phyloP scores from a whole-genome alignment of 2,888 invertebrate genomes.

The Pseudococcus jackbeardsleyi region DNA sequence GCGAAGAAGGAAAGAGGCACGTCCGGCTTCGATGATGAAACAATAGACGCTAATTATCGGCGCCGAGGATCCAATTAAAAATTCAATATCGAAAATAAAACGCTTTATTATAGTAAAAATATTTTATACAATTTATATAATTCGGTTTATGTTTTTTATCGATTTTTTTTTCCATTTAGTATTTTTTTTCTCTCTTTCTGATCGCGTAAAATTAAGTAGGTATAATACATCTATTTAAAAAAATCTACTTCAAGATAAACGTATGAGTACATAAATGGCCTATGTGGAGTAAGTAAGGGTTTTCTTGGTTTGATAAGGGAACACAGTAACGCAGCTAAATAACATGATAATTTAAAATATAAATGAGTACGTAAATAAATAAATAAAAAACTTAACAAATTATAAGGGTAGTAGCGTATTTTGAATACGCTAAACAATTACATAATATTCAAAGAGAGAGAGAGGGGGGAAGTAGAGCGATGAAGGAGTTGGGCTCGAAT shows the following conservation, averaged over 20 bases:
- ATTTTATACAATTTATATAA: conserved; percentile 40
- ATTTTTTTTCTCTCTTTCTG: neutral
- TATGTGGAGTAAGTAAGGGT: neutral
- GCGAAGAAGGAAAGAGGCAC: neutral
- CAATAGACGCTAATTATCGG: conserved; percentile 39
- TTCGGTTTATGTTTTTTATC: conserved; percentile 17
- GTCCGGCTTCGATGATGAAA: conserved; percentile 6
- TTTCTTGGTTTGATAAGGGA: neutral
- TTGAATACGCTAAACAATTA: neutral
- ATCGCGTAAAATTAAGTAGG: neutral
- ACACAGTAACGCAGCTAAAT: conserved; percentile 6
- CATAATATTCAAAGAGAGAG: neutral
- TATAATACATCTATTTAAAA: conserved; percentile 20
- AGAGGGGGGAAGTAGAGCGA: neutral
- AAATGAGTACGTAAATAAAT: neutral
- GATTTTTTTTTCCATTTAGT: neutral
- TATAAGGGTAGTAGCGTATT: conserved; percentile 10
- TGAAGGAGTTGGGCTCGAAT: neutral
- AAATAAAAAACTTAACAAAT: conserved; percentile 34
- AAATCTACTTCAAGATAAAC: neutral
- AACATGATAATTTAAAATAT: conserved; percentile 3
- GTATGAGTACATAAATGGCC: conserved; percentile 7
- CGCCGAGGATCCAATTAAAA: conserved; percentile 29
- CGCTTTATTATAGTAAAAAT: conserved; percentile 35
- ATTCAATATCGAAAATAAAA: conserved; percentile 42